Evolutionary conservation across 2,888 invertebrate species (phyloP).

Genomic region (Chouioia cunea): DNA sequence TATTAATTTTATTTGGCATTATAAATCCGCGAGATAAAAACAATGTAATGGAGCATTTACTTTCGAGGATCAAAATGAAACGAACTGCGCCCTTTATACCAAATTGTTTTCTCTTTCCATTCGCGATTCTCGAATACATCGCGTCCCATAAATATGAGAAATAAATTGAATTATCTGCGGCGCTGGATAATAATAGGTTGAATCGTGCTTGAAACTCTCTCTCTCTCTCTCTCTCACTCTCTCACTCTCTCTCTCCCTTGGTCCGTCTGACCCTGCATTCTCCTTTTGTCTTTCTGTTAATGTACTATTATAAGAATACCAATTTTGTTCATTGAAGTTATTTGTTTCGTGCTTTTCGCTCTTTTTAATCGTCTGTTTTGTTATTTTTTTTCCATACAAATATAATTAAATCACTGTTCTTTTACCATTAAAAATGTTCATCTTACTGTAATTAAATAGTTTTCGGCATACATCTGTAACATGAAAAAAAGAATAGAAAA

Average conservation of each 20-base stretch:
- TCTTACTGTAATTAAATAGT: background rate
- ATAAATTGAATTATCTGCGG: constrained; percentile 61
- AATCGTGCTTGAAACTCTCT: constrained; percentile 48
- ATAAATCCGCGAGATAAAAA: too few relatives aligned
- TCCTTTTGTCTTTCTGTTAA: constrained; percentile 28
- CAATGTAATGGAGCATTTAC: constrained; percentile 13
- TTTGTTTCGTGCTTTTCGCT: background rate
- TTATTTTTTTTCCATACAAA: too few relatives aligned
- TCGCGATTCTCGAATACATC: constrained; percentile 31
- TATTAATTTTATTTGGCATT: too few relatives aligned
- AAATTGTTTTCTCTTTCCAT: constrained; percentile 27
- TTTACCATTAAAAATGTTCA: constrained; percentile 6
- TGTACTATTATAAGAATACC: constrained; percentile 7
- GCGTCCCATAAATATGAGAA: constrained; percentile 55
- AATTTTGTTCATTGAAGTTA: constrained; percentile 18
- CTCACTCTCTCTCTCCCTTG: constrained; percentile 44
- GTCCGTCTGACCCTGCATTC: constrained; percentile 30
- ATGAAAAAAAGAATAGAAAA: constrained; percentile 2
- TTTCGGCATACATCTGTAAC: constrained; percentile 24
- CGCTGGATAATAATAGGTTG: constrained; percentile 59
- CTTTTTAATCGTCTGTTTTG: too few relatives aligned
- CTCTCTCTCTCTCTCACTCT: constrained; percentile 42
- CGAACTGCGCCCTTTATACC: background rate
- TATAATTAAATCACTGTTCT: too few relatives aligned
- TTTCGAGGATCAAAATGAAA: constrained; percentile 9